These are phyloP conservation scores for Tetramorium bicarinatum DNA, from an alignment of 2,888 invertebrate species.

Conservation along the genomic window DNA sequence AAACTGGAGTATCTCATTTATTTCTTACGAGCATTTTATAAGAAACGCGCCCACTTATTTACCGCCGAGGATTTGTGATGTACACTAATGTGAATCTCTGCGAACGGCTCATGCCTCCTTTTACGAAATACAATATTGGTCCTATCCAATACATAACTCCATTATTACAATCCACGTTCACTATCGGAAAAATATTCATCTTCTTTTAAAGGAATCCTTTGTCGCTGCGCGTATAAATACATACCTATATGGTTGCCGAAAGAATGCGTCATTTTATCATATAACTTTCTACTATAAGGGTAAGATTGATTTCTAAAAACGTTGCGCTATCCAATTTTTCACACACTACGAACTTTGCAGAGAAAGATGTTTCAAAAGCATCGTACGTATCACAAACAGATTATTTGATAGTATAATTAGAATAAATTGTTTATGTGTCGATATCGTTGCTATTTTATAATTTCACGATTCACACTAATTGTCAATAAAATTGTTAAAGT, in stretches of 20 bases:
- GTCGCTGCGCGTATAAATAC: background rate
- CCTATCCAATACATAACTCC: background rate
- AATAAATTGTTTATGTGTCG: background rate
- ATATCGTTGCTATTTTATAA: background rate
- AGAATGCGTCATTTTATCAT: background rate
- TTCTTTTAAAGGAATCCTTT: constrained; percentile 22
- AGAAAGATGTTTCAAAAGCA: background rate
- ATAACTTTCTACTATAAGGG: background rate
- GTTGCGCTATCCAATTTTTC: background rate
- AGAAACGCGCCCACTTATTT: constrained; percentile 34
- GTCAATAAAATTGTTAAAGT: background rate
- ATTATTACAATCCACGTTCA: constrained; percentile 28
- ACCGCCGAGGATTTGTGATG: background rate
- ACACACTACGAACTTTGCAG: background rate
- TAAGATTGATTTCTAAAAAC: background rate
- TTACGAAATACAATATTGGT: constrained; percentile 21
- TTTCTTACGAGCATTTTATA: constrained; percentile 40
- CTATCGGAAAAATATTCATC: constrained; percentile 37
- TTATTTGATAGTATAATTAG: background rate
- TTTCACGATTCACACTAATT: background rate
- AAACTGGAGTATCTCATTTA: constrained; percentile 41
- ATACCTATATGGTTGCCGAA: background rate
- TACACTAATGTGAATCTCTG: constrained; percentile 32
- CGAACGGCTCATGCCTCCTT: background rate
- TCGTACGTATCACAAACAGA: too few relatives aligned